Conservation (phyloP, 2,113 vertebrate genomes). For the Lepisosteus osseus region DNA sequence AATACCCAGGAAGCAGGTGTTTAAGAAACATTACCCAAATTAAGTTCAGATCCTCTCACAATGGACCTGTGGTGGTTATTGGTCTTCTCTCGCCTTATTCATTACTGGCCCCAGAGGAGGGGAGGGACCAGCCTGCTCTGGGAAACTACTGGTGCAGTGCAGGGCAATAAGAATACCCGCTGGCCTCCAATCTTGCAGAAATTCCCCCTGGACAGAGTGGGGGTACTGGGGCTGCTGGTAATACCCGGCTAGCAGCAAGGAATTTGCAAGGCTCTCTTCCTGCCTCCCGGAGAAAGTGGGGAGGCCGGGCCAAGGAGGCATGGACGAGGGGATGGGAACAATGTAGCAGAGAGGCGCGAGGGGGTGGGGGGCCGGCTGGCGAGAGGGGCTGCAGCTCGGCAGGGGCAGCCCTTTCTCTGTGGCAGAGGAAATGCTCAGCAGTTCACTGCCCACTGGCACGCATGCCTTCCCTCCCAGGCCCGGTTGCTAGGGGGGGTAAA, state of each 20-base stretch:
- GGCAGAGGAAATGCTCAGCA: conserved; percentile 71
- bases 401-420: conserved; percentile 63
- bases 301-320: conserved; percentile 72
- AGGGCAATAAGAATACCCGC: conserved; percentile 6
- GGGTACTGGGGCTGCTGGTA: conserved; percentile 20
- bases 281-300: conserved; percentile 67
- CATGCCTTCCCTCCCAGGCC: conserved; percentile 80
- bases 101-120: background rate
- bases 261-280: conserved; percentile 80
- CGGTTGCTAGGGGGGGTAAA: conserved; percentile 80
- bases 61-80: too few species aligned
- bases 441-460: conserved; percentile 63
- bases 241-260: conserved; percentile 80
- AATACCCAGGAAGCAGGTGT: too few species aligned
- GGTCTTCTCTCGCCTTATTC: too few species aligned
- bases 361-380: conserved; percentile 40
- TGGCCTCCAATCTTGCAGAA: conserved; percentile 42
- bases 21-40: too few species aligned
- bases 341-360: conserved; percentile 60
- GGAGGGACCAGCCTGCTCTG: conserved; percentile 28
- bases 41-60: too few species aligned
- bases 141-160: conserved; percentile 32
- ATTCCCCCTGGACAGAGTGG: conserved; percentile 37
- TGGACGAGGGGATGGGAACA: conserved; percentile 79
- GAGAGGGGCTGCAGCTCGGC: conserved; percentile 61